Base-by-base conservation (phyloP, 2,797 vertebrate species). In the Eutrigla gurnardus region DNA sequence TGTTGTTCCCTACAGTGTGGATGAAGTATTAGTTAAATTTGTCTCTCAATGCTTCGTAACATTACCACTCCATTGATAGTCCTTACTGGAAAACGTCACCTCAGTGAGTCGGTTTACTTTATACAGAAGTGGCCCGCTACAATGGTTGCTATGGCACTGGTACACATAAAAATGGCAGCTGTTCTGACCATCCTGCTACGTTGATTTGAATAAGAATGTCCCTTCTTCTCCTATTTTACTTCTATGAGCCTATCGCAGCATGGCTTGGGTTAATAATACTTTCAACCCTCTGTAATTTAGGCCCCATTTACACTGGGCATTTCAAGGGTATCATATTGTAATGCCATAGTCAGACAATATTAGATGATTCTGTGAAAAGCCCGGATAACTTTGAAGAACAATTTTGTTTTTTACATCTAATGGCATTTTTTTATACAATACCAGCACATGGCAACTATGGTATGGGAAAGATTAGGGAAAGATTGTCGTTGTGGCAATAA, bases 401-500 rank as follows among this genome's bases (percentile, higher is more conserved):
- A 52, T 4, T 40, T 8, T 43, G 1, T 42, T 13, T 55, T 42
- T 53, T 54, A 69, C 45, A 53, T 59, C 43, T 17, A 65, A 32
- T 70, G 25, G 32, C 25, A 61, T 32, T 10, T 4, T 63, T 35
- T 52, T 25, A 17, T 33, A 37, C 25, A 70, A 13, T 42, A 55
- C 58, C 32, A 10, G 37, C 14, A 2, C 50, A 36, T 70, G 55
- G 49, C 14, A 47, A 39, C 60, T 39, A 52, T 0, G 3, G 18
- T 43, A 50, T 36, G 40, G 11, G 43, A 25, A 54, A 7, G 33
- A 33, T 65, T 18, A 6, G 15, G 47, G 33, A 54, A 9, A 64
- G 58, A 77, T 73, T 65, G 46, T 81, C 42, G 0, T 69, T 55
- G 39, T 62, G 50, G 54, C 36, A 50, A 70, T 58, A 58, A 33